Evolutionary conservation across 1,140 invertebrate species (phyloP), one percentile per base, ranked within the genome.

Genomic region (Maniola jurtina): DNA sequence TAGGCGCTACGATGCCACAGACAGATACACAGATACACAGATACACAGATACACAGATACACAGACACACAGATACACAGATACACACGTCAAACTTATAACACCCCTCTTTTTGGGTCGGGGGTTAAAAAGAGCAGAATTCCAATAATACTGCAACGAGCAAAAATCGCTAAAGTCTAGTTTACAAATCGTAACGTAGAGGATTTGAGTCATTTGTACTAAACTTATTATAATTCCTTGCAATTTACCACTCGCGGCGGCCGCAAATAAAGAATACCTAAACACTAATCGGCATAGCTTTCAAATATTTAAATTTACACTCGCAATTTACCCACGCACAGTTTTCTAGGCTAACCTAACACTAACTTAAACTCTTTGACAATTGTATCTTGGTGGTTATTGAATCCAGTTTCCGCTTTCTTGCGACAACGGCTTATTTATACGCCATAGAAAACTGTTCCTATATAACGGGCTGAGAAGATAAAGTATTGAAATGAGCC

Each of bases 321-420:
- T 59, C 61, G 64, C 61, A 62, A 55, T 66, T 52, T 63, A 45
- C 70, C 68, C 64, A 75, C 72, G 66, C 72, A 65, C 16, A 68
- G 55, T 67, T 70, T 71, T 68, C 62, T 71, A 36, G 68, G 59
- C 68, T 73, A 71, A 68, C 68, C 68, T 52, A 40, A 45, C 69
- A 73, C 77, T 75, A 80, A 80, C 70, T 80, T 72, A 71, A 66
- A 73, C 59, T 70, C 65, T 70, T 61, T 76, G 76, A 79, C 76
- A 79, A 79, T 79, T 79, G 76, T 76, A 79, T 76, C 71, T 71
- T 34, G 45, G 68, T 71, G 72, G 72, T 77, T 76, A 76, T 73
- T 76, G 76, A 71, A 77, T 70, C 57, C 69, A 76, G 71, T 78
- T 78, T 78, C 76, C 76, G 73, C 71, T 76, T 64, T 61, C 65